Evolutionary conservation across 2,888 invertebrate species (phyloP).

Genomic region (Mactromeris polynyma): DNA sequence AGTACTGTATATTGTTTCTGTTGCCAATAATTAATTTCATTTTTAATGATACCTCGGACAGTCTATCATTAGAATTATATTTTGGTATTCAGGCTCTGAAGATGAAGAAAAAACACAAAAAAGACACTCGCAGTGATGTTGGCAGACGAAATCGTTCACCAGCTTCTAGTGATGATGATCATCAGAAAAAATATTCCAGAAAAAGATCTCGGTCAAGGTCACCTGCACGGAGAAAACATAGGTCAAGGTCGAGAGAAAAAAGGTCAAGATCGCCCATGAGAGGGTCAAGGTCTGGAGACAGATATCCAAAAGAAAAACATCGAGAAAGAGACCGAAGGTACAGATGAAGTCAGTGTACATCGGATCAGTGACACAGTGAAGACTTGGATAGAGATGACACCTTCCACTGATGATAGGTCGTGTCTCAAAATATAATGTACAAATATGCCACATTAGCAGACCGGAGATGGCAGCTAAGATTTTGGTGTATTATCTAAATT

Average conservation of each 20-base stretch:
- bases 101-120: slow-evolving; percentile 54
- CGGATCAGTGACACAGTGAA: neutral
- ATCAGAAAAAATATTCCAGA: slow-evolving; percentile 3
- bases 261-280: slow-evolving; percentile 47
- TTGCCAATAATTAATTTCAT: too few species aligned
- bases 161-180: slow-evolving; percentile 38
- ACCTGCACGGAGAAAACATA: slow-evolving; percentile 29
- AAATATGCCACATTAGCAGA: neutral
- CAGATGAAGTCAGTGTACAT: neutral
- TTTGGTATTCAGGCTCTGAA: slow-evolving; percentile 17
- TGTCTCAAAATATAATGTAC: neutral
- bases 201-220: slow-evolving; percentile 47
- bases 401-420: neutral
- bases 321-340: slow-evolving; percentile 31
- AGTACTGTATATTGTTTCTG: too few species aligned
- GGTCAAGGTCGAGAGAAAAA: slow-evolving; percentile 35
- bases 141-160: slow-evolving; percentile 46
- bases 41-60: too few species aligned
- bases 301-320: slow-evolving; percentile 42
- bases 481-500: too few species aligned
- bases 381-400: neutral
- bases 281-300: slow-evolving; percentile 45
- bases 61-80: neutral
- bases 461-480: neutral
- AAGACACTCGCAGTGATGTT: slow-evolving; percentile 11